These are phyloP conservation scores for Lagocephalus sceleratus DNA, from an alignment of 2,797 vertebrate species.

Conservation along the genomic window DNA sequence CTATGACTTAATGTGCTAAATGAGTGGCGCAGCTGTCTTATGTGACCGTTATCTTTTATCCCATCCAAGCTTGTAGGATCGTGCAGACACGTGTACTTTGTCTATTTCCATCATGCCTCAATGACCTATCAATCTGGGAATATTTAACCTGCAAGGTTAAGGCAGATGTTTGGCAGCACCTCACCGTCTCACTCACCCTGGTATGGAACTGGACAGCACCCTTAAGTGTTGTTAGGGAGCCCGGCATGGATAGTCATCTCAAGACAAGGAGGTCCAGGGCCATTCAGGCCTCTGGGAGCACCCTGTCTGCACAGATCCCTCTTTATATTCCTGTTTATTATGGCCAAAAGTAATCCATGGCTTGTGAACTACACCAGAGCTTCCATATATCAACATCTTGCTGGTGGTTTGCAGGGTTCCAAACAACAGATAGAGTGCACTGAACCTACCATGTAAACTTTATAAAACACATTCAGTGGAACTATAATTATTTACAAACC, in stretches of 20 bases:
- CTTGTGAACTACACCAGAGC: slow-evolving; percentile 90
- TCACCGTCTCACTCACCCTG: slow-evolving; percentile 21
- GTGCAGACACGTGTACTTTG: slow-evolving; percentile 36
- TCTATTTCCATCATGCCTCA: slow-evolving; percentile 23
- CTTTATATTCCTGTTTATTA: slow-evolving; percentile 94
- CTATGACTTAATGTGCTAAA: slow-evolving; percentile 36
- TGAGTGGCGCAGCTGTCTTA: slow-evolving; percentile 20
- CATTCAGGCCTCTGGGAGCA: slow-evolving; percentile 43
- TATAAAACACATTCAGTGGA: slow-evolving; percentile 98
- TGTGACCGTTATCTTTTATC: slow-evolving; percentile 16
- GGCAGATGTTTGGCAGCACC: slow-evolving; percentile 56
- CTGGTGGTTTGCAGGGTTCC: slow-evolving; percentile 96
- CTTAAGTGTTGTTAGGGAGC: slow-evolving; percentile 25
- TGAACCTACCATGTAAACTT: slow-evolving; percentile 99
- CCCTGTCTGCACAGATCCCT: slow-evolving; percentile 69
- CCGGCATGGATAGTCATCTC: slow-evolving; percentile 45
- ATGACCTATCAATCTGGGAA: slow-evolving; percentile 58
- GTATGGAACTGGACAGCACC: slow-evolving; percentile 40
- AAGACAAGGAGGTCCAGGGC: slow-evolving; percentile 51
- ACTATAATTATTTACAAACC: slow-evolving; percentile 99
- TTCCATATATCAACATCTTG: slow-evolving; percentile 98
- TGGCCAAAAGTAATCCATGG: slow-evolving; percentile 91
- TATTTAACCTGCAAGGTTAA: slow-evolving; percentile 16
- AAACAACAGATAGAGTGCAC: slow-evolving; percentile 99
- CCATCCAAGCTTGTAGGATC: slow-evolving; percentile 13